Evolutionary conservation across 2,888 invertebrate genomes (phyloP).

Genomic region (Syritta pipiens): DNA sequence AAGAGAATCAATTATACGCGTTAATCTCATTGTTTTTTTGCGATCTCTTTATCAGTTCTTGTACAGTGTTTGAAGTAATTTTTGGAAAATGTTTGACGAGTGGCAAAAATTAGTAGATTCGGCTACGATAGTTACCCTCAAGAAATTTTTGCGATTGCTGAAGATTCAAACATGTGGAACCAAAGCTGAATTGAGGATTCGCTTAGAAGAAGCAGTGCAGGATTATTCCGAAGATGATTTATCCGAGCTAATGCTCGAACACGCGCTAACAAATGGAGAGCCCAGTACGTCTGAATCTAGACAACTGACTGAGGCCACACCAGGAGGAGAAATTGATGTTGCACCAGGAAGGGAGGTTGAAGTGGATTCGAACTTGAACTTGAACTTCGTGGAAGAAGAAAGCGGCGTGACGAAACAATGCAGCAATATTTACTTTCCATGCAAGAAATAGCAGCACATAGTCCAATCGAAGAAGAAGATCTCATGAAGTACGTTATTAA

Average conservation of each 20-base stretch:
- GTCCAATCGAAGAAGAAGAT: constrained; percentile 7
- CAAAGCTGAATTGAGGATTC: constrained; percentile 1
- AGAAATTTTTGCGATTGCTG: neutral
- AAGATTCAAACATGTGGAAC: neutral
- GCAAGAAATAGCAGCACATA: constrained; percentile 3
- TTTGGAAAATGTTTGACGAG: constrained; percentile 1
- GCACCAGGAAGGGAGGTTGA: too few species aligned
- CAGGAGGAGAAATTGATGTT: too few species aligned
- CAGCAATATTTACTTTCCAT: neutral
- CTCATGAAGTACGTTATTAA: neutral
- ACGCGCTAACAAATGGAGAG: neutral
- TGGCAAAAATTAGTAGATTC: constrained; percentile 1
- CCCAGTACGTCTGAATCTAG: neutral
- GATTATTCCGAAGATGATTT: too few species aligned
- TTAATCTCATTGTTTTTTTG: too few species aligned
- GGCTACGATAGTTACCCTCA: neutral
- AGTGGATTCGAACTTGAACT: too few species aligned
- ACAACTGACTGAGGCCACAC: neutral
- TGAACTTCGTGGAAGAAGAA: neutral
- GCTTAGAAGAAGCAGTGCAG: neutral
- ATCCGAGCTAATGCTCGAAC: too few species aligned
- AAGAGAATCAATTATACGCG: too few species aligned
- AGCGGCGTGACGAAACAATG: neutral
- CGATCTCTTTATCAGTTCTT: too few species aligned
- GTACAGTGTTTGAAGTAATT: too few species aligned